Evolutionary conservation across 2,888 invertebrate genomes (phyloP).

Genomic region (Dolichomitus sp.): DNA sequence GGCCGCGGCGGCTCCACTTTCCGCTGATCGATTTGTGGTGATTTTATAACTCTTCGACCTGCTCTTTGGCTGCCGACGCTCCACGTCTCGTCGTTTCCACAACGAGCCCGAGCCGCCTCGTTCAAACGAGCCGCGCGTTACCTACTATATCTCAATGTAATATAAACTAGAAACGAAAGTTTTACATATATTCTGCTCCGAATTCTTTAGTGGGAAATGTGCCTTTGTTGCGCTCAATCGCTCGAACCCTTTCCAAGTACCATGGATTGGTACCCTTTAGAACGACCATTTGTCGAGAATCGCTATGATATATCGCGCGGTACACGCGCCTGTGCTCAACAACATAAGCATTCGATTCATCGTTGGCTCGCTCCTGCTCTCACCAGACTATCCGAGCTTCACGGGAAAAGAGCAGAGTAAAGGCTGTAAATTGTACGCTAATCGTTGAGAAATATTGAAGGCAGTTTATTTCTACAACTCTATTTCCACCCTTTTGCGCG

Average conservation of each 20-base stretch:
- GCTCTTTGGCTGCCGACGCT: conserved; percentile 70
- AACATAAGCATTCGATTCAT: background rate
- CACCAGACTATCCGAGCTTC: background rate
- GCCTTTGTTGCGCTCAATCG: conserved; percentile 62
- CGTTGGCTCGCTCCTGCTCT: background rate
- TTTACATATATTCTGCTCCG: conserved; percentile 76
- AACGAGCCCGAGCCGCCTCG: conserved; percentile 56
- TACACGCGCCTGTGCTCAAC: background rate
- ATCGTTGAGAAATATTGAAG: conserved; percentile 17
- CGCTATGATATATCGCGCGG: conserved; percentile 19
- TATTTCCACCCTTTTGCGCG: conserved; percentile 1
- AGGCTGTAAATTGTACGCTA: conserved; percentile 18
- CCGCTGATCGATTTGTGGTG: conserved; percentile 85
- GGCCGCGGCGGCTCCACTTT: conserved; percentile 78
- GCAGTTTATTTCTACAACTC: conserved; percentile 24
- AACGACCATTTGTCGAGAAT: conserved; percentile 28
- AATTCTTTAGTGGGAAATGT: conserved; percentile 63
- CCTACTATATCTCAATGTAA: conserved; percentile 76
- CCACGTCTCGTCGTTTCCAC: conserved; percentile 21
- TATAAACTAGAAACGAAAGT: conserved; percentile 77
- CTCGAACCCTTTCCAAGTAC: conserved; percentile 45
- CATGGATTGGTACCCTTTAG: conserved; percentile 7
- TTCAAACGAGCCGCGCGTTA: conserved; percentile 83
- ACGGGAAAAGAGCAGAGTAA: background rate
- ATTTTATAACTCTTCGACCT: conserved; percentile 83